Conservation (phyloP, 2,113 vertebrate species). For the Drymodes brunneopygia region DNA sequence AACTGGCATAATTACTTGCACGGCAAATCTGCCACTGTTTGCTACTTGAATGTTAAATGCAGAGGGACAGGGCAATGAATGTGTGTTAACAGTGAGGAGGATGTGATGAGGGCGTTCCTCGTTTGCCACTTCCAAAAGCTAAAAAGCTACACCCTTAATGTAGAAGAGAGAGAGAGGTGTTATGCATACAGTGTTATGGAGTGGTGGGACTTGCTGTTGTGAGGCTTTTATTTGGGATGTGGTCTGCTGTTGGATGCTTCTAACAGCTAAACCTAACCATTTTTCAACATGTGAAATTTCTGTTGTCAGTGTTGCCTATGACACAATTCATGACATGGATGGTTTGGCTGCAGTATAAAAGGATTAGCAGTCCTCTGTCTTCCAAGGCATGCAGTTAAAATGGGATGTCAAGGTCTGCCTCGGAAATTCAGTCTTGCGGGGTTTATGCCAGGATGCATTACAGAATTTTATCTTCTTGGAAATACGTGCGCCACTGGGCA, state of each 20-base stretch:
- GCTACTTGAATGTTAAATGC: background rate
- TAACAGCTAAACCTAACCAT: background rate
- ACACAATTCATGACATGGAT: background rate
- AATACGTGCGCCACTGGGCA: background rate
- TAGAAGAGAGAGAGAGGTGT: background rate
- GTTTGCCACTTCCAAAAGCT: background rate
- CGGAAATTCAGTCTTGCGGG: background rate
- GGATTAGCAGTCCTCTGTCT: background rate
- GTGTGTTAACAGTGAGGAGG: background rate
- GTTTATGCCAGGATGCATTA: background rate
- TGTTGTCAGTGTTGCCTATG: background rate
- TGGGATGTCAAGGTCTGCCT: background rate
- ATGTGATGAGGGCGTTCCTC: background rate
- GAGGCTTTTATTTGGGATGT: background rate
- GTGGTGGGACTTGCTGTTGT: background rate
- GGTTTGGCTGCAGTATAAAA: background rate
- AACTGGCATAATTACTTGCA: background rate
- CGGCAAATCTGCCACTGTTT: background rate
- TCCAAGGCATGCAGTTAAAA: background rate
- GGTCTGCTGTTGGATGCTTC: background rate
- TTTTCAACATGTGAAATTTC: background rate
- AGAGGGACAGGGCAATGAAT: background rate
- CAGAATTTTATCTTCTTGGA: background rate
- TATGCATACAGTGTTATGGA: background rate
- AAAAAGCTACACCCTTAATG: background rate